Conservation (phyloP, 2,888 invertebrate genomes). For the Andrena flavipes region DNA sequence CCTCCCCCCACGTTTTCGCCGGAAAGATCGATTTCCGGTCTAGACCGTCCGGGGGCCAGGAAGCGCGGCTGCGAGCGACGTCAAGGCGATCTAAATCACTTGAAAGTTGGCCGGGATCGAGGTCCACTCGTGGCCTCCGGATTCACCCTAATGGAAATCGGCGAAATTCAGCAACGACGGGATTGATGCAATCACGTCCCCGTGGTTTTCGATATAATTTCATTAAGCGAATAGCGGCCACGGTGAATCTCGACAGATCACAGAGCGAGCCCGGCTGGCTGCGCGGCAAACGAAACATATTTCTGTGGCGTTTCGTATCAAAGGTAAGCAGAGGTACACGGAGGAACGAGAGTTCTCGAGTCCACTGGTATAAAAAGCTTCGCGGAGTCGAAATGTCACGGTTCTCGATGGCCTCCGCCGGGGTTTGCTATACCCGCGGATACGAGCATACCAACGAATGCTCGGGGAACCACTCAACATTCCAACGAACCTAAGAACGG, state of each 20-base stretch:
- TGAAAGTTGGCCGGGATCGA: neutral
- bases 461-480: slow-evolving; percentile 19
- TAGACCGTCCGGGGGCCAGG: neutral
- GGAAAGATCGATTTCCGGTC: slow-evolving; percentile 3
- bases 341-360: neutral
- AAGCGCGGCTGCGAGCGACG: neutral
- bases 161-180: neutral
- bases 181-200: neutral
- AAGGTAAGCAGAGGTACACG: neutral
- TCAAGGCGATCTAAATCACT: neutral
- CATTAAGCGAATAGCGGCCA: neutral
- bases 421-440: too few relatives aligned
- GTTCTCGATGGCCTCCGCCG: neutral
- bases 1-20: neutral
- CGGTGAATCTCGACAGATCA: neutral
- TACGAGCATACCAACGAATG: slow-evolving; percentile 3
- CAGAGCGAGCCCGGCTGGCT: neutral
- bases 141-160: neutral
- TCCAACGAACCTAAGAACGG: slow-evolving; percentile 29
- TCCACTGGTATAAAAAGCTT: neutral
- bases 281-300: neutral
- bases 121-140: neutral
- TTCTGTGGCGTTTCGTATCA: neutral
- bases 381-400: neutral
- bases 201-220: neutral